These are phyloP conservation scores for Uloborus plumipes DNA, from an alignment of 2,888 invertebrate species.

Conservation along the genomic window DNA sequence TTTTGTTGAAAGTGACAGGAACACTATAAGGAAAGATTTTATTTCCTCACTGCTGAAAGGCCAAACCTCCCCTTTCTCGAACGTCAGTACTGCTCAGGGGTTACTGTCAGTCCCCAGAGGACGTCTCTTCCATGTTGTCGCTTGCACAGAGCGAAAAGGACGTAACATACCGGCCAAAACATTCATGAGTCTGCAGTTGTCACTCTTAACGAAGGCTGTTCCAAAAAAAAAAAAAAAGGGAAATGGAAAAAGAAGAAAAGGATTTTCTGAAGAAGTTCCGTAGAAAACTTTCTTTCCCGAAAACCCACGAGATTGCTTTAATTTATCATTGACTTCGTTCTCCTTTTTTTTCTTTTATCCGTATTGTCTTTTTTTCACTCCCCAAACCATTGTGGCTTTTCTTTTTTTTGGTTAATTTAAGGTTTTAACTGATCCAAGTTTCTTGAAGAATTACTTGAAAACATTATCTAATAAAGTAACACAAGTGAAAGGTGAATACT, in stretches of 20 bases:
- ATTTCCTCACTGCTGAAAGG: not conserved
- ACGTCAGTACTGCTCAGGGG: constrained; percentile 21
- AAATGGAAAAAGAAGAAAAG: constrained; percentile 6
- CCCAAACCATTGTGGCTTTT: not conserved
- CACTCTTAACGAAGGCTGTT: constrained; percentile 7
- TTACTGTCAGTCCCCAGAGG: constrained; percentile 1
- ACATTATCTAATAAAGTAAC: too few relatives aligned
- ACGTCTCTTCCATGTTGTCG: constrained; percentile 17
- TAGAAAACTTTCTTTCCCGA: constrained; percentile 24
- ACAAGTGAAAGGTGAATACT: too few relatives aligned
- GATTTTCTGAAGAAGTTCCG: constrained; percentile 15
- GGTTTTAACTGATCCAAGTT: too few relatives aligned
- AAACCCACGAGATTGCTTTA: constrained; percentile 51
- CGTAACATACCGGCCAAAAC: constrained; percentile 25
- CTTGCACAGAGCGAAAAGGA: constrained; percentile 14
- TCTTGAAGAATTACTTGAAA: too few relatives aligned
- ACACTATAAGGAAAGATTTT: too few relatives aligned
- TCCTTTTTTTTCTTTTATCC: constrained; percentile 1
- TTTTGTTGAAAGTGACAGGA: too few relatives aligned
- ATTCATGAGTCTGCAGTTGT: constrained; percentile 43
- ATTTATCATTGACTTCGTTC: constrained; percentile 47
- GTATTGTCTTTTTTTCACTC: constrained; percentile 6
- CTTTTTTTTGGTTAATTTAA: too few relatives aligned
- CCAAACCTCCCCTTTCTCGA: constrained; percentile 10
- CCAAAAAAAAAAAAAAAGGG: not conserved